Percentiles rank a stretch among this genome's conserved stretches.
These are phyloP conservation scores for Pomatostomus ruficeps DNA, from an alignment of 2,113 vertebrate genomes.

Conservation along the genomic window DNA sequence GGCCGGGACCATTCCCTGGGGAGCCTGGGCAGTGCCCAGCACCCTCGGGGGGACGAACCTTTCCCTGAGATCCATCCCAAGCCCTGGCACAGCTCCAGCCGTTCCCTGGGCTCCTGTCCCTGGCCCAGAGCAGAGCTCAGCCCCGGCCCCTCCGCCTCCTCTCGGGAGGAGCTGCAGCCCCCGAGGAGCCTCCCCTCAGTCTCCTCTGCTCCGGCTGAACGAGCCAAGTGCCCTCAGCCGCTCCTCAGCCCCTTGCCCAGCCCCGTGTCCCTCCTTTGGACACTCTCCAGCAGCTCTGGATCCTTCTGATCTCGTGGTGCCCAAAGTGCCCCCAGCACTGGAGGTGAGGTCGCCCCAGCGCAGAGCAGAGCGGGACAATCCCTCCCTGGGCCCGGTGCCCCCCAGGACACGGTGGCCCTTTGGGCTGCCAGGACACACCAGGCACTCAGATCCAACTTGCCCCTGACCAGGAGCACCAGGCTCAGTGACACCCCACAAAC, in stretches of 20 bases:
- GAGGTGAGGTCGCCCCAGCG: not conserved
- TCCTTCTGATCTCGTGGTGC: not conserved
- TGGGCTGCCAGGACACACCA: not conserved
- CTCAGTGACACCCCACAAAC: not conserved
- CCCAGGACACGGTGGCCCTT: not conserved
- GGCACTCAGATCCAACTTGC: not conserved
- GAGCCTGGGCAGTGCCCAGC: not conserved
- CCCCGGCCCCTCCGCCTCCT: not conserved
- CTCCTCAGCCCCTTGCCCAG: not conserved
- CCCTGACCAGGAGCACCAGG: rapidly evolving
- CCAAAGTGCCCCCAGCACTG: not conserved
- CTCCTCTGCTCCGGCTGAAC: not conserved
- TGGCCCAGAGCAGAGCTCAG: not conserved
- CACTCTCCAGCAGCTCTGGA: not conserved
- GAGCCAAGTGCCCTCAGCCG: not conserved
- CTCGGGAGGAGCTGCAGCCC: not conserved
- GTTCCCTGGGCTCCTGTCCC: not conserved
- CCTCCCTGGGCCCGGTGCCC: not conserved
- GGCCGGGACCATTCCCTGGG: not conserved
- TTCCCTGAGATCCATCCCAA: not conserved
- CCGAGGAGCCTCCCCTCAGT: not conserved
- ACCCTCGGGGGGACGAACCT: not conserved
- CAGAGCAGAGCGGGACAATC: not conserved
- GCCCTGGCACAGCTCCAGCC: not conserved
- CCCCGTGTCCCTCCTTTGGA: not conserved